Evolutionary conservation across 2,113 vertebrate genomes (phyloP), one percentile per base, ranked within the genome.

Genomic region (Thalassarche chlororhynchos): DNA sequence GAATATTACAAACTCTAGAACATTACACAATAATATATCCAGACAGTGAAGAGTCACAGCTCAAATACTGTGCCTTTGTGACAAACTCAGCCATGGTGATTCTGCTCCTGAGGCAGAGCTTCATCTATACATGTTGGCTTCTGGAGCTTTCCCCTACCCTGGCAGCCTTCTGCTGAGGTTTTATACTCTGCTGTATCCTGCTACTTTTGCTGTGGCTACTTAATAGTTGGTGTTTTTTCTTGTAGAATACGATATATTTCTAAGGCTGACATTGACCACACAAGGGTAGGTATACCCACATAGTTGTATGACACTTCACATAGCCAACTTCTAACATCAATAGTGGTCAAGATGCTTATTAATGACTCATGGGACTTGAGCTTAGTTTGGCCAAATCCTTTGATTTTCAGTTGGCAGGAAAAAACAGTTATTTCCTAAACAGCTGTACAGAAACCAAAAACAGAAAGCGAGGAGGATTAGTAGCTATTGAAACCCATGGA

Each of bases 341-440:
- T 9, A 74, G n/a, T 19, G 26, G 19, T 84, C 32, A 84, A 70
- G 42, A 71, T 71, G 72, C 29, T 70, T 55, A 49, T 72, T 81
- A 84, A 64, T 12, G 9, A 89, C 28, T 93, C 68, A 20, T 19
- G 17, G 36, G 54, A 83, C 42, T 81, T 60, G 18, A 74, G 51
- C 34, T 74, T 14, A 90, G 44, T 68, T 62, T 82, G 52, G 69
- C 47, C 72, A 89, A 89, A 79, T 47, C 17, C 47, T 89, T 92
- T 89, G n/a, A 68, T 84, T 96, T 95, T 75, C 68, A 75, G n/a
- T 78, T 95, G 86, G 88, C 88, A 90, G 40, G n/a, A 80, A 90
- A 96, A 55, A 82, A 40, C 28, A 81, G 76, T 87, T 79, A 75
- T 84, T 93, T 93, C 61, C 89, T 87, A 75, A 84, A 78, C 72